These are phyloP conservation scores for Pseudobourletiella spinata DNA, from an alignment of 1,140 invertebrate species.

Conservation along the genomic window DNA sequence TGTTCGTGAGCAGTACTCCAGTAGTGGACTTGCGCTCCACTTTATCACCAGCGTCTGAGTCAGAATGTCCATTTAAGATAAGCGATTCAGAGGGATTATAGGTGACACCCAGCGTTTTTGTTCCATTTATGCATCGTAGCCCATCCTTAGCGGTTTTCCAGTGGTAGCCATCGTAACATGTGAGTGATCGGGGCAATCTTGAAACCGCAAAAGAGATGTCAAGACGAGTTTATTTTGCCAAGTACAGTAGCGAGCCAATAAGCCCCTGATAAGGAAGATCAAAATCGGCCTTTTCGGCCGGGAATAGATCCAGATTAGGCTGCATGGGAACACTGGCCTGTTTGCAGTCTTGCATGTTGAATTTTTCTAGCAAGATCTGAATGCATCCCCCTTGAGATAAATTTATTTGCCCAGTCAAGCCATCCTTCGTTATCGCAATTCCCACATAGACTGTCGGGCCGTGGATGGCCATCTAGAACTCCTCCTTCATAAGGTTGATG, in stretches of 20 bases:
- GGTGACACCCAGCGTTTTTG: not conserved
- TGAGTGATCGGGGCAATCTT: slow-evolving; percentile 22
- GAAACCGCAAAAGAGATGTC: slow-evolving; percentile 40
- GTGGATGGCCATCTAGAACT: slow-evolving; percentile 34
- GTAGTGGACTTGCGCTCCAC: slow-evolving; percentile 36
- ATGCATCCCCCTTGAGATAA: slow-evolving; percentile 36
- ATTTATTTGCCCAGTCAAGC: not conserved
- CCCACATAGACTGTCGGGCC: slow-evolving; percentile 35
- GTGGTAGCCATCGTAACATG: not conserved
- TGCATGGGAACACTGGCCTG: slow-evolving; percentile 33
- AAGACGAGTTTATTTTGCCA: slow-evolving; percentile 17
- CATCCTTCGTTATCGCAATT: slow-evolving; percentile 22
- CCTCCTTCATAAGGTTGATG: slow-evolving; percentile 22
- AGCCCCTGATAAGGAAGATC: slow-evolving; percentile 37
- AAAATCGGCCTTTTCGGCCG: not conserved
- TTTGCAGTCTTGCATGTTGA: slow-evolving; percentile 38
- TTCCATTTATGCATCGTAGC: not conserved
- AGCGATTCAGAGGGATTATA: not conserved
- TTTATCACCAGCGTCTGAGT: slow-evolving; percentile 36
- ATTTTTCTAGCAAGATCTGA: slow-evolving; percentile 37
- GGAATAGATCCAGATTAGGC: slow-evolving; percentile 2
- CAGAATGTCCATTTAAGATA: slow-evolving; percentile 29
- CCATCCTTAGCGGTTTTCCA: not conserved
- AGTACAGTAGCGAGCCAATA: slow-evolving; percentile 14
- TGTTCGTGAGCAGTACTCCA: slow-evolving; percentile 36